These are phyloP conservation scores for Piezodorus guildinii DNA, from an alignment of 1,140 invertebrate species.

Conservation along the genomic window DNA sequence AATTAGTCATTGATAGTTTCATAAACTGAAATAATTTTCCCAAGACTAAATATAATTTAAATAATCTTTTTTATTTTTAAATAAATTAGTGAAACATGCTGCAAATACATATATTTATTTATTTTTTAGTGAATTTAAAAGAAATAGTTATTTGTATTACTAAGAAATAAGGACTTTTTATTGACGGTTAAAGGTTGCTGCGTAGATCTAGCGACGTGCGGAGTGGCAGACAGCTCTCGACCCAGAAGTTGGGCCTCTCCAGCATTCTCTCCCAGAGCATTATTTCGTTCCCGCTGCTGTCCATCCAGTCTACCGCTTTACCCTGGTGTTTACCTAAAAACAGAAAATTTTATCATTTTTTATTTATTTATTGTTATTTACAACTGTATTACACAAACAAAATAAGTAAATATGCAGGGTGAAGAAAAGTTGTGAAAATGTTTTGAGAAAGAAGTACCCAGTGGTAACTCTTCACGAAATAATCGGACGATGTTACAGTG, in stretches of 20 bases:
- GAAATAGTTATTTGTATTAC: too few species aligned
- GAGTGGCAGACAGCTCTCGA: slow-evolving; percentile 79
- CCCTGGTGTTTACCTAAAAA: slow-evolving; percentile 72
- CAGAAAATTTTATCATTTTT: slow-evolving; percentile 21
- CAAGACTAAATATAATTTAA: not conserved
- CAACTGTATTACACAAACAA: too few species aligned
- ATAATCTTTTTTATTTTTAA: not conserved
- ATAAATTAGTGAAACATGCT: not conserved
- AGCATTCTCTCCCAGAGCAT: slow-evolving; percentile 89
- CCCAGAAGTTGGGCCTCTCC: slow-evolving; percentile 88
- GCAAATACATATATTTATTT: not conserved
- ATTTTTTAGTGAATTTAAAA: not conserved
- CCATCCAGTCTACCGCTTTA: slow-evolving; percentile 86
- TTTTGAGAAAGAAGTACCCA: too few species aligned
- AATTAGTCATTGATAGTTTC: not conserved
- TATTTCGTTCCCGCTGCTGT: slow-evolving; percentile 79
- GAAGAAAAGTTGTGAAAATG: too few species aligned
- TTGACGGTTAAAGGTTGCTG: not conserved
- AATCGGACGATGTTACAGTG: too few species aligned
- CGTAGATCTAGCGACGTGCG: slow-evolving; percentile 54
- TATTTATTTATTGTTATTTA: too few species aligned
- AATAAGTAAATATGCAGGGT: too few species aligned
- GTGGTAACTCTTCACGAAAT: too few species aligned
- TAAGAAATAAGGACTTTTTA: too few species aligned
- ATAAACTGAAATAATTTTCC: not conserved